Evolutionary conservation across 2,113 vertebrate genomes (phyloP).

Genomic region (Pimephales promelas): DNA sequence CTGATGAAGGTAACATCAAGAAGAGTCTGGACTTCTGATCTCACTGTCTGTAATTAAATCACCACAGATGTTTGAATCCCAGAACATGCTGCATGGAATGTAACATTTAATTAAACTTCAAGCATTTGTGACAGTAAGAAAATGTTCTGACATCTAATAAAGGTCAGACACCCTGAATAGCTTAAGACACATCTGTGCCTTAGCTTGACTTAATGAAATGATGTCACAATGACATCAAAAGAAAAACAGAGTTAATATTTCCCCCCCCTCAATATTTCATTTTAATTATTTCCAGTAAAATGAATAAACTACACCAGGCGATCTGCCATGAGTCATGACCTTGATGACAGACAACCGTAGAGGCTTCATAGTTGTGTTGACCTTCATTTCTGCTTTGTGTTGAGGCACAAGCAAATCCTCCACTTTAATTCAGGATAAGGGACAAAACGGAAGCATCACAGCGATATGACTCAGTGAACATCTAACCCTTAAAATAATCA

Average conservation of each 20-base stretch:
- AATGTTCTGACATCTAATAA: slow-evolving; percentile 11
- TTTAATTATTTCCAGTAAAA: background rate
- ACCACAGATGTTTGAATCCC: background rate
- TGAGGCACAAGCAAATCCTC: background rate
- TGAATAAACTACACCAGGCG: background rate
- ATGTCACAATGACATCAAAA: background rate
- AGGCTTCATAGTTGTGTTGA: background rate
- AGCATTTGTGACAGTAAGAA: background rate
- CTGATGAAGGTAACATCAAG: slow-evolving; percentile 49
- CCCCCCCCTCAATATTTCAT: background rate
- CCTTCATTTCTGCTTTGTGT: background rate
- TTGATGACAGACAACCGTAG: background rate
- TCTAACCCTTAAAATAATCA: background rate
- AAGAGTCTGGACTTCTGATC: slow-evolving; percentile 24
- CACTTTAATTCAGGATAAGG: background rate
- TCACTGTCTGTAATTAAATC: slow-evolving; percentile 37
- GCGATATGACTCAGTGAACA: slow-evolving; percentile 5
- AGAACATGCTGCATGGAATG: slow-evolving; percentile 11
- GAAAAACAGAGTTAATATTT: background rate
- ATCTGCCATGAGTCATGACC: background rate
- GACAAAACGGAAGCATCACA: slow-evolving; percentile 14
- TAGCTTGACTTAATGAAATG: background rate
- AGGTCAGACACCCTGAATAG: background rate
- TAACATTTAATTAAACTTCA: slow-evolving; percentile 18
- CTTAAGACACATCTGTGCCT: background rate